Percentiles rank a stretch among this genome's conserved stretches.
phyloP scores from a whole-genome alignment of 2,888 invertebrate species.

The Microplitis manilae region DNA sequence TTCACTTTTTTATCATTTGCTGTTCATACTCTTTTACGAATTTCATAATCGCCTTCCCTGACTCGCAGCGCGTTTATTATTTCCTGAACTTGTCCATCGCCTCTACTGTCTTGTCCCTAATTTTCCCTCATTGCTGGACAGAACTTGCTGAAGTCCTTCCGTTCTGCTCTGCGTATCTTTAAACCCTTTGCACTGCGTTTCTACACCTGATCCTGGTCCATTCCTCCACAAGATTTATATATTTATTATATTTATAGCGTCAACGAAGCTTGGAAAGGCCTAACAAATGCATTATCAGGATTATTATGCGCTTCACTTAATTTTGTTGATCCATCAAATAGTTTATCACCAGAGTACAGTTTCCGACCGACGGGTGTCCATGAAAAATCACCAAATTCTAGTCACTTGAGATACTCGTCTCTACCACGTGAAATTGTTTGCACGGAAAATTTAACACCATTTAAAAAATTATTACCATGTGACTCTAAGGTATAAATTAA shows the following conservation, averaged over 20 bases:
- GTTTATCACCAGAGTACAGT: slow-evolving; percentile 86
- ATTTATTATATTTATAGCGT: slow-evolving; percentile 73
- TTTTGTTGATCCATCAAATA: slow-evolving; percentile 90
- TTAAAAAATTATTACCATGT: slow-evolving; percentile 97
- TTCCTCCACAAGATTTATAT: neutral
- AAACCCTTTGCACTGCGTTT: too few species aligned
- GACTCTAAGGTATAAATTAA: slow-evolving; percentile 78
- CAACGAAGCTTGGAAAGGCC: slow-evolving; percentile 88
- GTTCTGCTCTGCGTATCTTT: too few species aligned
- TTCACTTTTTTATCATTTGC: too few species aligned
- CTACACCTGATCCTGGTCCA: too few species aligned
- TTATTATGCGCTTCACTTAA: slow-evolving; percentile 96
- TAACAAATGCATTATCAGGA: slow-evolving; percentile 93
- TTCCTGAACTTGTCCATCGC: too few species aligned
- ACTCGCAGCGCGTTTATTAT: too few species aligned
- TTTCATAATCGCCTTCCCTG: too few species aligned
- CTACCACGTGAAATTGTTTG: slow-evolving; percentile 97
- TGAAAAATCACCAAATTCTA: slow-evolving; percentile 69
- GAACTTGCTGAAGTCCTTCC: too few species aligned
- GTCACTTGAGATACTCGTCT: slow-evolving; percentile 85
- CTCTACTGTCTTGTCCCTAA: too few species aligned
- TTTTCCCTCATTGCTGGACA: too few species aligned
- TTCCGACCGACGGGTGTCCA: slow-evolving; percentile 83
- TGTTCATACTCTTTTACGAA: too few species aligned
- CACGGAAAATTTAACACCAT: slow-evolving; percentile 98